Evolutionary conservation across 2,888 invertebrate species (phyloP), one percentile per base, ranked within the genome.

Genomic region (Plebejus argus): DNA sequence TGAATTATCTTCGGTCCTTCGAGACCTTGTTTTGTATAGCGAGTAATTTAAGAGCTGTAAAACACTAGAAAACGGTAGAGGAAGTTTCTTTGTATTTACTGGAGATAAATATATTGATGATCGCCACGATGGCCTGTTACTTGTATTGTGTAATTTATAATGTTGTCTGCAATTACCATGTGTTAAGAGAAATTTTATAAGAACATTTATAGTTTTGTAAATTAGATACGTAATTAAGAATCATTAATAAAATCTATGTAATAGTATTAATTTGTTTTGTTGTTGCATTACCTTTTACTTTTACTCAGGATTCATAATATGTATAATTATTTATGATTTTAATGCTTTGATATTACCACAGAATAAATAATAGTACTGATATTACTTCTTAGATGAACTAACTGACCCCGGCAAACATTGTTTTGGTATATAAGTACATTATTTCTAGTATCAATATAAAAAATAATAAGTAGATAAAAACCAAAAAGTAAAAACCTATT

Each of bases 151-250:
- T 53, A 49, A 20, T 71, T 71, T 71, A 3, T 39, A 71, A 66
- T 66, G 23, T 66, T 66, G 15, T 23, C 61, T 12, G 0, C 97
- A 70, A 72, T 3, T 28, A 18, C 4, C 45, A 49, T 10, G 23
- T 23, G 28, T 53, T 49, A 74, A 49, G 12, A 23, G 20, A 53
- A 18, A 15, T 53, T 39, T 53, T 53, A 53, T 53, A 18, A 53
- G 15, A 74, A 45, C 72, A 23, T 70, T 72, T 72, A 23, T 39
- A 72, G 20, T 49, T 72, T 72, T 74, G 74, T 74, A 74, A 74
- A 23, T 74, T 49, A 28, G 15, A 45, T 49, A 74, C 53, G 28
- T 66, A 6, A 18, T 33, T 18, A 10, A 23, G 23, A 53, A 74
- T 53, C 3, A 18, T 15, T 53, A 53, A 74, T 74, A 74, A 74